These are phyloP conservation scores for Sebastes elongatus DNA, from an alignment of 2,797 vertebrate genomes.

Conservation along the genomic window DNA sequence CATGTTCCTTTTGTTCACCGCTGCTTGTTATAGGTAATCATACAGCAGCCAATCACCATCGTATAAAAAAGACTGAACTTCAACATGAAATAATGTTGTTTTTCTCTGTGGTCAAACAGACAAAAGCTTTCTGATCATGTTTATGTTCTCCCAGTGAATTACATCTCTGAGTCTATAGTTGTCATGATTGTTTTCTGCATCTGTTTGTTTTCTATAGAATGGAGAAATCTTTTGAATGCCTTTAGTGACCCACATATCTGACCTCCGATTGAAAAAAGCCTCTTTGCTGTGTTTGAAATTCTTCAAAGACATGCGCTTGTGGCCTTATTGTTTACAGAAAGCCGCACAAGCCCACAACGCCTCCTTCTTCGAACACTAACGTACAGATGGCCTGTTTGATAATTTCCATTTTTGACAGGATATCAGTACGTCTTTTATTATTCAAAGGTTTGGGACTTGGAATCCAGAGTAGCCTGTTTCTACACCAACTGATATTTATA, in stretches of 20 bases:
- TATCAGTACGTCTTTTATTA: constrained; percentile 61
- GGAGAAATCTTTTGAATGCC: constrained; percentile 16
- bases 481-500: constrained; percentile 14
- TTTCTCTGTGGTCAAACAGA: background rate
- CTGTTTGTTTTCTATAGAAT: constrained; percentile 21
- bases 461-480: constrained; percentile 42
- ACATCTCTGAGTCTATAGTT: background rate
- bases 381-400: constrained; percentile 58
- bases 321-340: constrained; percentile 46
- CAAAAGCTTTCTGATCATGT: background rate
- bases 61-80: background rate
- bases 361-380: constrained; percentile 38
- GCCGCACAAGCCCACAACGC: constrained; percentile 25
- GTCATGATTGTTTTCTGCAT: constrained; percentile 21
- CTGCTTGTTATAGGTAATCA: constrained; percentile 3
- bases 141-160: background rate
- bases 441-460: constrained; percentile 47
- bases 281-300: constrained; percentile 43
- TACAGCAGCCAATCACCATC: constrained; percentile 7
- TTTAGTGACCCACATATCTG: constrained; percentile 33
- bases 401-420: constrained; percentile 61
- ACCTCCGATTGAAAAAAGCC: constrained; percentile 35
- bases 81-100: background rate
- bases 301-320: constrained; percentile 52
- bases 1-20: constrained; percentile 43